Percentiles rank a stretch among this genome's conserved stretches.
These are phyloP conservation scores for Melipona quadrifasciata DNA, from an alignment of 1,140 invertebrate genomes.

Conservation along the genomic window DNA sequence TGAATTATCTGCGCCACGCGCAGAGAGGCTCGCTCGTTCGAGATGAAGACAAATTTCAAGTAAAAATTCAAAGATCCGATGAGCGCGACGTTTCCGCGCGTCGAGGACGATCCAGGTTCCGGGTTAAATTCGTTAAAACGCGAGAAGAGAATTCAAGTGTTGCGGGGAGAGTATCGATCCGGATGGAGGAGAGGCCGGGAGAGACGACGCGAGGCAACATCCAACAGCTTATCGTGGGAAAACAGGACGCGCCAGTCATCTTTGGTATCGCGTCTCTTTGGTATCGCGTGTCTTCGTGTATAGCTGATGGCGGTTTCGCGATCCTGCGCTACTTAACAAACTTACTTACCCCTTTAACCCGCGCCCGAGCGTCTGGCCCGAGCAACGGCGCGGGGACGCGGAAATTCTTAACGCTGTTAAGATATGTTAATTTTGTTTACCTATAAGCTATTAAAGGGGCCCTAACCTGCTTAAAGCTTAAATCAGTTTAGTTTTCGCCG, in stretches of 20 bases:
- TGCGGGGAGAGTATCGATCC: background rate
- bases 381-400: constrained; percentile 67
- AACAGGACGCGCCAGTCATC: constrained; percentile 25
- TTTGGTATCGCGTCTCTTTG: constrained; percentile 47
- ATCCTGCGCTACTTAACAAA: constrained; percentile 67
- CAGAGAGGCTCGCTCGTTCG: background rate
- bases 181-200: no score
- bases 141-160: no score
- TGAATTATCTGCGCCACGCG: constrained; percentile 1
- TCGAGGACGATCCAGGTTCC: no score
- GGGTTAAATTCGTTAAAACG: background rate
- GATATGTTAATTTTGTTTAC: constrained; percentile 83
- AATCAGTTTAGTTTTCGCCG: constrained; percentile 81
- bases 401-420: constrained; percentile 82
- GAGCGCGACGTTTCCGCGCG: no score
- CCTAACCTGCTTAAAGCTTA: constrained; percentile 81
- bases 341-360: constrained; percentile 65
- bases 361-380: constrained; percentile 42
- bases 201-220: background rate
- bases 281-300: constrained; percentile 59
- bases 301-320: constrained; percentile 61
- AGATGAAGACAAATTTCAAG: no score
- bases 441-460: constrained; percentile 82
- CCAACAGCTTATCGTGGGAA: constrained; percentile 16
- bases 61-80: no score